phyloP scores from a whole-genome alignment of 1,140 invertebrate genomes.

The Bombus turneri region DNA sequence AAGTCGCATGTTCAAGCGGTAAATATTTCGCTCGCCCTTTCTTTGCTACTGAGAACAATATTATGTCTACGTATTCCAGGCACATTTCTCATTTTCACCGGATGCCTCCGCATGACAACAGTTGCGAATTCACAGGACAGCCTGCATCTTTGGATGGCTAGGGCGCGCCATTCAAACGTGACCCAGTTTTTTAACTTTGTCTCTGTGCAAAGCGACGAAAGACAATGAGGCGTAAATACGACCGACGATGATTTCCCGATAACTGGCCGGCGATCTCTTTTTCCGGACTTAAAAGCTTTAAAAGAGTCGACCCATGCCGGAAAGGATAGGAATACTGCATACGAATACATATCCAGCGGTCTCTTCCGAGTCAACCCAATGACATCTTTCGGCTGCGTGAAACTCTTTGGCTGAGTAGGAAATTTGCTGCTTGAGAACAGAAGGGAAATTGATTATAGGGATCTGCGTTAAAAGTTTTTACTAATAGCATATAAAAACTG shows the following conservation, averaged over 20 bases:
- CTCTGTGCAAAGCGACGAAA: neutral
- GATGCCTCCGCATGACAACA: neutral
- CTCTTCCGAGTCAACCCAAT: neutral
- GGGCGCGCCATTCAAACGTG: slow-evolving; percentile 18
- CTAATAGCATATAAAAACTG: neutral
- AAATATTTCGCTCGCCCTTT: neutral
- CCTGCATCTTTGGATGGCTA: too few species aligned
- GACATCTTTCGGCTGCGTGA: neutral
- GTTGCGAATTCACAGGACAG: neutral
- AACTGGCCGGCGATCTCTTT: neutral
- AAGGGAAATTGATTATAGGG: neutral
- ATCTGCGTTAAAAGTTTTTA: slow-evolving; percentile 9
- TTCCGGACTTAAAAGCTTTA: neutral
- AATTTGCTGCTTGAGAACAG: neutral
- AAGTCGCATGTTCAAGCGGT: neutral
- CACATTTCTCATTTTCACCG: slow-evolving; percentile 12
- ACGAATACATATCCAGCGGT: neutral
- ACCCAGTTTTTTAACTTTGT: slow-evolving; percentile 38
- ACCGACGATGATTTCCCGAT: slow-evolving; percentile 5
- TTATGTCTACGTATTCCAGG: slow-evolving; percentile 4
- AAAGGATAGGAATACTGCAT: too few species aligned
- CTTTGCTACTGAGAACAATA: neutral
- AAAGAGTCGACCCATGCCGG: neutral
- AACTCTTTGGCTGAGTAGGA: too few species aligned
- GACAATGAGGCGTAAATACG: slow-evolving; percentile 22